These are phyloP conservation scores for Isaurus tuberculatus DNA, from an alignment of 92 coral and sea anemone genomes.

Conservation along the genomic window DNA sequence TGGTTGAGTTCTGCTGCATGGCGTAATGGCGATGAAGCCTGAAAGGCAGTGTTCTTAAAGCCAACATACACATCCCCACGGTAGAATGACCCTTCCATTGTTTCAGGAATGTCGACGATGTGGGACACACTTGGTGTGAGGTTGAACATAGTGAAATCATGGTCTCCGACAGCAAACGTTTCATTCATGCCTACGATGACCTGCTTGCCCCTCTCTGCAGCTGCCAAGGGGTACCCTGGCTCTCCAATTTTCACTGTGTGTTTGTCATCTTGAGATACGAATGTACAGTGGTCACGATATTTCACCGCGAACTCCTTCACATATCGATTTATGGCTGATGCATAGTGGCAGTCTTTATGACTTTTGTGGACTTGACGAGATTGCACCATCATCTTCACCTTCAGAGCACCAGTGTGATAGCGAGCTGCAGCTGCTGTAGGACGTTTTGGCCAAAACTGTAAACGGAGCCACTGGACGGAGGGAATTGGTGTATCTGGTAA, in stretches of 20 bases:
- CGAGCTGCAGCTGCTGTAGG: conserved; percentile 57
- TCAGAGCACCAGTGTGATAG: conserved; percentile 1
- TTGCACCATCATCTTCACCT: conserved; percentile 61
- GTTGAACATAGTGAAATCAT: neutral
- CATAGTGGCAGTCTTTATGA: conserved; percentile 60
- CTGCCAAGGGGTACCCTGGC: neutral
- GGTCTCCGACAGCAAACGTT: neutral
- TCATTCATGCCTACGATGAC: neutral
- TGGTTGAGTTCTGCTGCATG: conserved; percentile 53
- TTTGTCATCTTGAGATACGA: neutral
- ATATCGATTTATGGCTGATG: conserved; percentile 56
- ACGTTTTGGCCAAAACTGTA: conserved; percentile 64
- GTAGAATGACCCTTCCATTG: conserved; percentile 60
- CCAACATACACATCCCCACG: conserved; percentile 59
- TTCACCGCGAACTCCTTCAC: conserved; percentile 48
- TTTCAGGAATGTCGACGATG: conserved; percentile 50
- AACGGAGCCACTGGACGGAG: conserved; percentile 61
- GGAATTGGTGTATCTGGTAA: conserved; percentile 60
- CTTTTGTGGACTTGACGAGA: conserved; percentile 53
- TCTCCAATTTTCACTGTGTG: neutral
- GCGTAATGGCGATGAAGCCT: conserved; percentile 54
- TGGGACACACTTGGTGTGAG: neutral
- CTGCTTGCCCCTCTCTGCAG: neutral
- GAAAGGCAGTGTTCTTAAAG: conserved; percentile 57
- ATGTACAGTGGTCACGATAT: neutral